Base-by-base conservation (phyloP, 2,888 invertebrate genomes). In the Diachrysia chrysitis region DNA sequence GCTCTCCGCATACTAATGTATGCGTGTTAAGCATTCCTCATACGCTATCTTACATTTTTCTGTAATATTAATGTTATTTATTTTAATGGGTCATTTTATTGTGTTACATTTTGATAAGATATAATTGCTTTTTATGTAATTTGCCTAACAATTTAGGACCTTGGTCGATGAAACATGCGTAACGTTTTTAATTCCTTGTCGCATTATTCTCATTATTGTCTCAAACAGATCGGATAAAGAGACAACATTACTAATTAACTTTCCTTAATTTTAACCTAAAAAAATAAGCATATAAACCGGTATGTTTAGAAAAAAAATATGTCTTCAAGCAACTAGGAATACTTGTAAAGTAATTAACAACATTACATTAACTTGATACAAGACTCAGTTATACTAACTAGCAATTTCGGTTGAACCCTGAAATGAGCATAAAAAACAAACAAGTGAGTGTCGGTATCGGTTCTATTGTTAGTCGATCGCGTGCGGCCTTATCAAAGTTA, bases 21-120 rank as follows among this genome's bases (percentile, higher is more conserved):
- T n/a, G 19, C 48, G 12, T 10, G 48, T 21, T 51, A 21, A 21
- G 21, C 21, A 51, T 51, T 51, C 48, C 9, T 51, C 48, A 19
- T 51, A 9, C 48, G 21, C 21, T 51, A 51, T 51, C 19, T 51
- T 19, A 51, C 48, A 51, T 51, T 51, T 51, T 21, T 19, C 48
- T 21, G 10, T 21, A 51, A 51, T 21, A 51, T 51, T 51, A 21
- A 51, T 21, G 21, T 21, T 12, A 1, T 42, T 42, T 42, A 21
- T 51, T 21, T 51, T 51, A 51, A 19, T 51, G 48, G 19, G 19
- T 14, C 19, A 21, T 51, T 51, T 48, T 51, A 51, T 21, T 51
- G 48, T 51, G 48, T 51, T 51, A 21, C 2, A 21, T 48, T 10
- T 12, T 12, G 48, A 51, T 51, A 51, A 51, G 21, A 21, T 19